Conservation (phyloP, 2,797 vertebrate genomes). For the Mus minutoides region DNA sequence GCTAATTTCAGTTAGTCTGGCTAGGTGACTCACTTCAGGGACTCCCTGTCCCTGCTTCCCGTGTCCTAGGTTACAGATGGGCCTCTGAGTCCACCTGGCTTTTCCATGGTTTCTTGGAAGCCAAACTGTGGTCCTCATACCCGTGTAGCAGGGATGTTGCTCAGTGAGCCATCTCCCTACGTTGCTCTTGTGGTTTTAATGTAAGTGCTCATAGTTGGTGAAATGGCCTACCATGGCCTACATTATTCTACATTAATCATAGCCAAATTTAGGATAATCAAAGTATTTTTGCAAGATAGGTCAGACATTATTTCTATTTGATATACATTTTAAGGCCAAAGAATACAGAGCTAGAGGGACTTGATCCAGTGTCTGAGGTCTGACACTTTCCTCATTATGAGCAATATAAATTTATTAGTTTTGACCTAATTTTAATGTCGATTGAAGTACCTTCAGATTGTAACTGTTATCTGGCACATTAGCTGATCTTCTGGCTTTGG, state of each 20-base stretch:
- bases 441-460: background rate
- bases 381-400: background rate
- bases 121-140: background rate
- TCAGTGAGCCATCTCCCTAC: background rate
- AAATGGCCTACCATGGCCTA: background rate
- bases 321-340: conserved; percentile 2
- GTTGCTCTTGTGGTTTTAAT: conserved; percentile 43
- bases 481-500: background rate
- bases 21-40: background rate
- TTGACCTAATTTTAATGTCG: background rate
- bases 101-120: background rate
- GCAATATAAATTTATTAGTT: conserved; percentile 14
- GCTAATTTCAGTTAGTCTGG: background rate
- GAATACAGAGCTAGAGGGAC: background rate
- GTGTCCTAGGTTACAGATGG: background rate
- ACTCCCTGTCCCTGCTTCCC: background rate
- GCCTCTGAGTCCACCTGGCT: background rate
- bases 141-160: background rate
- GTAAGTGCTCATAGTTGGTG: background rate
- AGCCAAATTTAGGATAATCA: background rate
- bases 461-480: background rate
- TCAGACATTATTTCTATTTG: conserved; percentile 18
- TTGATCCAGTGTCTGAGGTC: background rate
- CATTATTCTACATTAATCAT: background rate
- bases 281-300: background rate